Evolutionary conservation across 1,140 invertebrate genomes (phyloP).

Genomic region (Calliphora vicina): DNA sequence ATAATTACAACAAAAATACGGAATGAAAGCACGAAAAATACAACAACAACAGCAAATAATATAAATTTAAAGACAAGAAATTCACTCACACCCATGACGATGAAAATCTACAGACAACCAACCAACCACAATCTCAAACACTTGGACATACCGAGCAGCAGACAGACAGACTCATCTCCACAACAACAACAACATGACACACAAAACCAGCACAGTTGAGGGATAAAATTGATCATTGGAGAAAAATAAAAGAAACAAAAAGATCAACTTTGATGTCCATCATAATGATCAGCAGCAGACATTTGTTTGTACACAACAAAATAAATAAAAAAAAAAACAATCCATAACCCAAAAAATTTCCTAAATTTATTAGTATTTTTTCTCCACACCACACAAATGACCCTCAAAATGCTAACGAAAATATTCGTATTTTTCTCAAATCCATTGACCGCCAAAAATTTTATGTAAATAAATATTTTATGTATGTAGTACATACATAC

Average conservation of each 20-base stretch:
- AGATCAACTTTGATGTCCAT: too few relatives aligned
- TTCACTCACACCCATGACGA: neutral
- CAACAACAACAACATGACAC: too few relatives aligned
- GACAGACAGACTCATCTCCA: too few relatives aligned
- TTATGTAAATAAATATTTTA: neutral
- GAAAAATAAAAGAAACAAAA: too few relatives aligned
- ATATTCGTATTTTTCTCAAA: neutral
- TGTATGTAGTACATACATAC: neutral
- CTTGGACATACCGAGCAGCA: neutral
- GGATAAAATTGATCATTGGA: too few relatives aligned
- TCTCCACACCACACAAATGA: neutral
- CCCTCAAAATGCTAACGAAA: neutral
- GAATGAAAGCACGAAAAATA: neutral
- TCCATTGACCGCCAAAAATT: neutral
- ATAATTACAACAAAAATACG: constrained; percentile 27
- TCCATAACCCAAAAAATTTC: neutral
- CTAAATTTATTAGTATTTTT: too few relatives aligned
- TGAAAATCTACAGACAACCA: neutral
- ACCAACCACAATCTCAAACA: neutral
- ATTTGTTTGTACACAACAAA: neutral
- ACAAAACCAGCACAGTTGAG: neutral
- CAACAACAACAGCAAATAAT: neutral
- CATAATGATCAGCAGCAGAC: too few relatives aligned
- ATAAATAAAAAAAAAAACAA: neutral
- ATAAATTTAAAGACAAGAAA: neutral